Evolutionary conservation across 2,888 invertebrate species (phyloP).

Genomic region (Drosophila aldrichi): DNA sequence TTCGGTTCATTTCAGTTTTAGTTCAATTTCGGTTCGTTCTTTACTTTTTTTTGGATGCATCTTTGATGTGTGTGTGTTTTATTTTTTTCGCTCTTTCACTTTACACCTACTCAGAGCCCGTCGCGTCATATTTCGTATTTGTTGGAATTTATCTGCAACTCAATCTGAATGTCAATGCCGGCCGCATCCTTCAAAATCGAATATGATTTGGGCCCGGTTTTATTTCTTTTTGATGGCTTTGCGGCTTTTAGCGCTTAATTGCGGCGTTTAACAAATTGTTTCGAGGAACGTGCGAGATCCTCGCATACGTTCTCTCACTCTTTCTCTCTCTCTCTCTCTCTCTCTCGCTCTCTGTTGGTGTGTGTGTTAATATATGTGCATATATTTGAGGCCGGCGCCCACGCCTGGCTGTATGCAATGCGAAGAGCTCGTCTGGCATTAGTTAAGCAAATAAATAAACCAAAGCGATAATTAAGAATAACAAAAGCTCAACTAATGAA

Average conservation of each 20-base stretch:
- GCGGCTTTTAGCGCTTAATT: conserved; percentile 73
- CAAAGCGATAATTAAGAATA: conserved; percentile 74
- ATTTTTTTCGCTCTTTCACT: conserved; percentile 24
- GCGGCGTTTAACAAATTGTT: conserved; percentile 71
- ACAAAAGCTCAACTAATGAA: conserved; percentile 77
- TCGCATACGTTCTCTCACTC: neutral
- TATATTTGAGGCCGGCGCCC: conserved; percentile 40
- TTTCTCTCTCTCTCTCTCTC: no score
- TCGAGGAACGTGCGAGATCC: conserved; percentile 38
- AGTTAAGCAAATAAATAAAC: conserved; percentile 77
- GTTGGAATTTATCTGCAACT: conserved; percentile 68
- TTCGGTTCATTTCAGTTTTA: conserved; percentile 22
- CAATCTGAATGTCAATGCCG: conserved; percentile 76
- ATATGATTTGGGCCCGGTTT: conserved; percentile 27
- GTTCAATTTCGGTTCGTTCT: conserved; percentile 17
- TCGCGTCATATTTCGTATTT: conserved; percentile 29
- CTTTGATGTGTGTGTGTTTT: neutral
- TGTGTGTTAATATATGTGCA: conserved; percentile 44
- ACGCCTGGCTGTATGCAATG: conserved; percentile 52
- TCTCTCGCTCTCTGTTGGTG: neutral
- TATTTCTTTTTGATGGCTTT: conserved; percentile 33
- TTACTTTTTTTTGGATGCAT: neutral
- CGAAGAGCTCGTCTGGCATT: conserved; percentile 58
- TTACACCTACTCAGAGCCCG: conserved; percentile 38
- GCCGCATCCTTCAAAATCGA: conserved; percentile 18